Evolutionary conservation across 2,113 vertebrate species (phyloP).

Genomic region (Anoplopoma fimbria): DNA sequence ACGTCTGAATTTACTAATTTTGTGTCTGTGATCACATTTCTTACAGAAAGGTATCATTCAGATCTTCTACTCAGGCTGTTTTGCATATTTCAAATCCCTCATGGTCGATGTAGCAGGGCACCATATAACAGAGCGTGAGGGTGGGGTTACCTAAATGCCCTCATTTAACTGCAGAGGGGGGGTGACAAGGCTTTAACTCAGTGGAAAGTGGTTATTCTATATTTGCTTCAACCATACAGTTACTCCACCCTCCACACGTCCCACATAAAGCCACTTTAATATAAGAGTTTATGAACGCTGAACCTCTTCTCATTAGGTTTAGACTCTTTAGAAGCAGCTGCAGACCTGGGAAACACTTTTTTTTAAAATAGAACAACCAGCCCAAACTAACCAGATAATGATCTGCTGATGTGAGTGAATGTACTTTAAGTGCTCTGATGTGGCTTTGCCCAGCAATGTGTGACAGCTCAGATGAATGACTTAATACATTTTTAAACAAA

Average conservation of each 20-base stretch:
- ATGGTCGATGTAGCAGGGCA: conserved; percentile 72
- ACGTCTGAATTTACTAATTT: conserved; percentile 51
- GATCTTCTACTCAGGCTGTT: conserved; percentile 17
- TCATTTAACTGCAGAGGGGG: conserved; percentile 64
- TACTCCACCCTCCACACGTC: conserved; percentile 80
- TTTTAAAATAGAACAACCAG: conserved; percentile 46
- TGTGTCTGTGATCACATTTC: conserved; percentile 47
- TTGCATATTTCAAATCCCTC: conserved; percentile 63
- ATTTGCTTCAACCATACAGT: conserved; percentile 78
- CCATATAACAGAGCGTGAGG: conserved; percentile 70
- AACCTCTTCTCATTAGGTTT: conserved; percentile 59
- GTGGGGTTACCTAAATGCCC: conserved; percentile 75
- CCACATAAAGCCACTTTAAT: conserved; percentile 75
- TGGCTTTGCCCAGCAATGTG: background rate
- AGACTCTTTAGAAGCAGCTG: conserved; percentile 24
- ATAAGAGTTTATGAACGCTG: conserved; percentile 69
- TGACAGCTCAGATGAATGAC: conserved; percentile 7
- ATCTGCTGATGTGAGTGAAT: conserved; percentile 41
- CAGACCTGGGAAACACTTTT: conserved; percentile 40
- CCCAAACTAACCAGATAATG: conserved; percentile 53
- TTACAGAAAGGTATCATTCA: conserved; percentile 1
- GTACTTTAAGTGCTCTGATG: conserved; percentile 3
- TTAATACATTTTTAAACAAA: background rate
- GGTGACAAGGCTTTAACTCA: conserved; percentile 74
- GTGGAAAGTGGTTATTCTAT: conserved; percentile 81